A percentile compares a stretch with the other conserved stretches of the same genome.
Evolutionary conservation across 1,140 invertebrate species (phyloP).

Genomic region (Sminthurides bifidus): DNA sequence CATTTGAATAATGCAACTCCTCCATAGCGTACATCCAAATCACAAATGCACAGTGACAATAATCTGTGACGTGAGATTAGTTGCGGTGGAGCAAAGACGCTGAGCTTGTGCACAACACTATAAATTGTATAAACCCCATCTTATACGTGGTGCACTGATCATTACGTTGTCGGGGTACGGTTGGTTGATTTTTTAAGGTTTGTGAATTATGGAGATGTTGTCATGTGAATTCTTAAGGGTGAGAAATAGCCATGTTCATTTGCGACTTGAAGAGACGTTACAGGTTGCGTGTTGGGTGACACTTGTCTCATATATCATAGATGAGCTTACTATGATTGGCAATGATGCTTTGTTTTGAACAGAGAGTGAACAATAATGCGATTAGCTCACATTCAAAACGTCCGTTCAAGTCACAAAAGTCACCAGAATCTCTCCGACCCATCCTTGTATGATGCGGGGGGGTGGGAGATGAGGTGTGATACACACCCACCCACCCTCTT

Average conservation of each 20-base stretch:
- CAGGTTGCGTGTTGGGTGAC: constrained; percentile 21
- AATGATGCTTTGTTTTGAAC: constrained; percentile 23
- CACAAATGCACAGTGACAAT: too few relatives aligned
- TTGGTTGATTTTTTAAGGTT: constrained; percentile 11
- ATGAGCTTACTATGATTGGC: constrained; percentile 25
- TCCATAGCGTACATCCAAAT: too few relatives aligned
- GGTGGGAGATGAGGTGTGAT: not conserved
- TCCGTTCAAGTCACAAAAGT: too few relatives aligned
- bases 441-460: too few relatives aligned
- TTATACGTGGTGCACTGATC: too few relatives aligned
- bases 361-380: constrained; percentile 23
- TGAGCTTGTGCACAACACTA: too few relatives aligned
- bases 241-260: constrained; percentile 12
- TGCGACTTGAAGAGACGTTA: constrained; percentile 5
- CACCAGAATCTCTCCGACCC: too few relatives aligned
- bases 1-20: too few relatives aligned
- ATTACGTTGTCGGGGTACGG: too few relatives aligned
- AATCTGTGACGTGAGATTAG: too few relatives aligned
- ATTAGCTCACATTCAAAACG: constrained; percentile 14
- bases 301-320: constrained; percentile 23
- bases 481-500: not conserved
- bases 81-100: too few relatives aligned
- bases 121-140: too few relatives aligned
- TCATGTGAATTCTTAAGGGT: constrained; percentile 20
- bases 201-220: constrained; percentile 12